phyloP scores from a whole-genome alignment of 2,888 invertebrate species.

The Pachymerium ferrugineum region DNA sequence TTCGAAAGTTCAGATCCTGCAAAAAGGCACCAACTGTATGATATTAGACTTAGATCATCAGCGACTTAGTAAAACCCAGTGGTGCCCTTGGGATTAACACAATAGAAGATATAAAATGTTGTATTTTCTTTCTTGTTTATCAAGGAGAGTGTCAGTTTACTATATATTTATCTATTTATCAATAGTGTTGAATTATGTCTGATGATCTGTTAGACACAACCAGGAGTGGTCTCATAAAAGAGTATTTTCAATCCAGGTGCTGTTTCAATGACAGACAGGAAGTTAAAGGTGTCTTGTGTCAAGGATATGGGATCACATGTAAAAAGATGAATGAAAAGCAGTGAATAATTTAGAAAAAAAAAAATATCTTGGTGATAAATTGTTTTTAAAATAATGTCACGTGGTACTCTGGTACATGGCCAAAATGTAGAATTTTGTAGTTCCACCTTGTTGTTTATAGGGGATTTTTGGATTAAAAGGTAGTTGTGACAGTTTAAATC shows the following conservation, averaged over 20 bases:
- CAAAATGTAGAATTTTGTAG: too few species aligned
- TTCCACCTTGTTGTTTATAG: slow-evolving; percentile 12
- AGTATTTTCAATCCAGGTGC: slow-evolving; percentile 6
- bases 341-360: not conserved
- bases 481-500: not conserved
- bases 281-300: slow-evolving; percentile 16
- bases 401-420: too few species aligned
- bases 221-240: not conserved
- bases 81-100: too few species aligned
- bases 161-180: not conserved
- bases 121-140: too few species aligned
- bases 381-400: too few species aligned
- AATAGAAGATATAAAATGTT: too few species aligned
- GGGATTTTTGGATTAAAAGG: not conserved
- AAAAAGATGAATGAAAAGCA: not conserved
- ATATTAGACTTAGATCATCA: too few species aligned
- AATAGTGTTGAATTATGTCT: not conserved
- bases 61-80: too few species aligned
- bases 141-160: not conserved
- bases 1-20: not conserved
- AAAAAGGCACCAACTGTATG: too few species aligned
- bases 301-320: not conserved
- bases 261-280: slow-evolving; percentile 11
- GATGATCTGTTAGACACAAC: slow-evolving; percentile 13
- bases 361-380: too few species aligned